Evolutionary conservation across 2,113 vertebrate species (phyloP).

Genomic region (Corythornis cristatus): DNA sequence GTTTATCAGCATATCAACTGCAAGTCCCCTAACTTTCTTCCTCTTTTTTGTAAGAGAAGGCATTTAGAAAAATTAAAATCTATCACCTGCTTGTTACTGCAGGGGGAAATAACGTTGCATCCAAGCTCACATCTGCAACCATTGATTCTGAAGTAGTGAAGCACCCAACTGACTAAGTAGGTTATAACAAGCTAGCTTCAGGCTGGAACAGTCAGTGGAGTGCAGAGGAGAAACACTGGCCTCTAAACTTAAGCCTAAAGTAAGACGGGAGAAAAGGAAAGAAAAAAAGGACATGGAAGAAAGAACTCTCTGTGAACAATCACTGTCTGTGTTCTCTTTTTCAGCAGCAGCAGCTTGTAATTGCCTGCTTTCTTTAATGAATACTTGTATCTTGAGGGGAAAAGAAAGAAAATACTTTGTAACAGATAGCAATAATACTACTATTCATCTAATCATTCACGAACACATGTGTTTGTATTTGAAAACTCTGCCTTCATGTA

Average conservation of each 20-base stretch:
- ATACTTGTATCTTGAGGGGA: conserved; percentile 63
- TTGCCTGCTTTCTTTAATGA: conserved; percentile 73
- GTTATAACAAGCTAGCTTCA: conserved; percentile 78
- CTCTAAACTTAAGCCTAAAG: conserved; percentile 68
- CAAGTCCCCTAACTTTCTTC: conserved; percentile 45
- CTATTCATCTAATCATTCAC: conserved; percentile 72
- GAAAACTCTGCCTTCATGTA: not conserved
- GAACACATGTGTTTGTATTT: conserved; percentile 62
- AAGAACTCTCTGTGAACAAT: conserved; percentile 25
- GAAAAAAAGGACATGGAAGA: not conserved
- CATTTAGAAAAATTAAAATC: conserved; percentile 77
- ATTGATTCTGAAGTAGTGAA: conserved; percentile 78
- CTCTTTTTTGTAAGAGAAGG: not conserved
- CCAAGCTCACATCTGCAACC: conserved; percentile 70
- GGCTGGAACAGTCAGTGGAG: conserved; percentile 69
- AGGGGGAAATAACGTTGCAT: conserved; percentile 49
- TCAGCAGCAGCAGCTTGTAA: conserved; percentile 63
- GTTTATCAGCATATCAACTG: conserved; percentile 42
- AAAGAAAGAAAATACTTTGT: conserved; percentile 64
- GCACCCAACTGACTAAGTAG: conserved; percentile 76
- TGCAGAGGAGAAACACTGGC: conserved; percentile 65
- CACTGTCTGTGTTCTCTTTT: conserved; percentile 18
- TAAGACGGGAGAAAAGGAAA: conserved; percentile 44
- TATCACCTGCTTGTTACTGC: conserved; percentile 75
- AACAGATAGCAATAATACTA: conserved; percentile 70